Base-by-base conservation (phyloP, 2,113 vertebrate genomes). In the Dunckerocampus dactyliophorus region DNA sequence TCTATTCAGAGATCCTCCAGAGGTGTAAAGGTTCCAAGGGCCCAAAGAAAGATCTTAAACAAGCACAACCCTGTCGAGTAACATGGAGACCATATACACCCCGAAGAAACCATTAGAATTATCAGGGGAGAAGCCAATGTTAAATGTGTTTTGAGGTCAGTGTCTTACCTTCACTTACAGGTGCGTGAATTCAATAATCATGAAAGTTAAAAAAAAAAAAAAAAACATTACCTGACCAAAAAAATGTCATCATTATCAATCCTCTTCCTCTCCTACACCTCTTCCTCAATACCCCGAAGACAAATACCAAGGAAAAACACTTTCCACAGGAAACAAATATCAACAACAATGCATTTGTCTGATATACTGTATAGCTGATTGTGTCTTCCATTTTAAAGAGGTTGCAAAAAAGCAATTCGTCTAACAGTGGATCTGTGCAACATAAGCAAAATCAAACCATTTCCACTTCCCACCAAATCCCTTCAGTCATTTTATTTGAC, bases 1-100 rank as follows among this genome's bases (percentile, higher is more conserved):
- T 77, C 82, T 87, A 82, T 88, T 83, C 72, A 72, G 51, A 84
- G 83, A 76, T 17, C 64, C 79, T 70, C 75, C 61, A 65, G 83
- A 85, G 87, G 76, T 50, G 42, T 60, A 62, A 64, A 52, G 46
- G 76, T 68, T 70, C 45, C 61, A 43, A 47, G 79, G 84, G 74
- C 57, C 48, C 68, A 64, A 64, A 52, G 63, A 72, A 74, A 67
- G 71, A 74, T 71, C 75, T 62, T 63, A 71, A 82, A 84, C 79
- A 87, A 71, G 69, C 47, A 76, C 46, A 59, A 61, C 62, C 58
- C 48, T 69, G 54, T 80, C 67, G 46, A 37, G 54, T 17, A 43
- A 53, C 60, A 47, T 43, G 47, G 57, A 67, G 73, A 65, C 62
- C 58, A 21, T 51, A 62, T 58, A 46, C 65, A 34, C 31, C 24